Conservation (phyloP, 2,888 invertebrate species). For the Ormyrus nitidulus region DNA sequence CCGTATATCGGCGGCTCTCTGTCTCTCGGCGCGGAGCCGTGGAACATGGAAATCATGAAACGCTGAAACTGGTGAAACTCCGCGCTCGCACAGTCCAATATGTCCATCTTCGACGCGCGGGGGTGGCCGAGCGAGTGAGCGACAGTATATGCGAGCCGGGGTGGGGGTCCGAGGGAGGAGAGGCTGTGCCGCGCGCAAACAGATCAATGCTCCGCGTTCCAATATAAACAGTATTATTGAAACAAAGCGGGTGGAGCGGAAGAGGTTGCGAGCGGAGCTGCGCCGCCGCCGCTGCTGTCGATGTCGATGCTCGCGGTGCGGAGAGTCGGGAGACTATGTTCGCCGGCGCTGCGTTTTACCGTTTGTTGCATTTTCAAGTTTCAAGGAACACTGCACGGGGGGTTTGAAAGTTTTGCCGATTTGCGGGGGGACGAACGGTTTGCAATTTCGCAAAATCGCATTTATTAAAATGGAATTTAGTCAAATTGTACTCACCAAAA, state of each 20-base stretch:
- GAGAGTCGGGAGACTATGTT: too few relatives aligned
- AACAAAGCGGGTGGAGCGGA: slow-evolving; percentile 73
- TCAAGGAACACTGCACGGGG: too few relatives aligned
- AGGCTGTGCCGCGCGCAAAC: slow-evolving; percentile 69
- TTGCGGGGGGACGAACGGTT: too few relatives aligned
- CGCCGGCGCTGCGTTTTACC: too few relatives aligned
- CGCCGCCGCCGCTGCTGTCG: slow-evolving; percentile 40
- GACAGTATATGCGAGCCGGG: slow-evolving; percentile 52
- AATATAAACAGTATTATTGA: slow-evolving; percentile 76
- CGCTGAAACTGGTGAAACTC: slow-evolving; percentile 51
- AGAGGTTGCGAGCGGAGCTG: slow-evolving; percentile 60
- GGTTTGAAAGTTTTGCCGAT: too few relatives aligned
- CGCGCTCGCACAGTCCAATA: slow-evolving; percentile 64
- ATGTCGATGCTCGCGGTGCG: too few relatives aligned
- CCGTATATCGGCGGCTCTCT: slow-evolving; percentile 16
- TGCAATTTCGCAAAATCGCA: too few relatives aligned
- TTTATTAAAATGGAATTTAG: too few relatives aligned
- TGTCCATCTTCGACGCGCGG: slow-evolving; percentile 71
- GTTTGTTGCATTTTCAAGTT: too few relatives aligned
- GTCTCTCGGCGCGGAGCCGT: slow-evolving; percentile 32
- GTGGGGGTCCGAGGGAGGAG: slow-evolving; percentile 49
- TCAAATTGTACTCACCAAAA: too few relatives aligned
- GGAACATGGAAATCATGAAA: slow-evolving; percentile 61
- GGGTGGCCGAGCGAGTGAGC: slow-evolving; percentile 27
- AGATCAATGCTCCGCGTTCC: slow-evolving; percentile 75